Conservation (phyloP, 2,797 vertebrate species). For the Vireo griseus region DNA sequence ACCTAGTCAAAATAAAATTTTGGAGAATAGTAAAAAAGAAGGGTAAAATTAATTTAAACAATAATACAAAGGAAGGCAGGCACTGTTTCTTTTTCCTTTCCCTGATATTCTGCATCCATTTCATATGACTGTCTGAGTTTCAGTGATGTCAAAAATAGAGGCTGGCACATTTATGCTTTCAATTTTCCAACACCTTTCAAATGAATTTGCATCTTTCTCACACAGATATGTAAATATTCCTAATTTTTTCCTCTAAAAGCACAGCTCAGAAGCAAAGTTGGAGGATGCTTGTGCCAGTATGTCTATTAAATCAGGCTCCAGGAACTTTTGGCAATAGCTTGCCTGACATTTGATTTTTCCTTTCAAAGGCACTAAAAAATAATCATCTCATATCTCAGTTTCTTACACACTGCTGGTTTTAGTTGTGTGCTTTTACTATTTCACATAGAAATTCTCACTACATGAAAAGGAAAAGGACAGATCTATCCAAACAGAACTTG, state of each 20-base stretch:
- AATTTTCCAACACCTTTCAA: background rate
- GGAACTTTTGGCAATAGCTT: background rate
- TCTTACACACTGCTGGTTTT: background rate
- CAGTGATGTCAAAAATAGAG: background rate
- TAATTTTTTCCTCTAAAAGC: background rate
- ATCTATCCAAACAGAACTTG: background rate
- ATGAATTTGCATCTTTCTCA: background rate
- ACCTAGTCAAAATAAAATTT: conserved; percentile 71
- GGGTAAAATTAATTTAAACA: background rate
- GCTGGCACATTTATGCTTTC: background rate
- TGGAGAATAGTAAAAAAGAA: background rate
- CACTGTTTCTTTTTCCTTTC: background rate
- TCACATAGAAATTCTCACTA: background rate
- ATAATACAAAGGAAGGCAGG: background rate
- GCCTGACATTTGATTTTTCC: background rate
- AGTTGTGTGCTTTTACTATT: background rate
- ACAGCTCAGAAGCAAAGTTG: background rate
- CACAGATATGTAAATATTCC: background rate
- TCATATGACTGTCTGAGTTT: background rate
- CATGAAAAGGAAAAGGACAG: background rate
- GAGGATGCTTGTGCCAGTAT: background rate
- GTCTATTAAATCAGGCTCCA: background rate
- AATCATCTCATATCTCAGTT: background rate
- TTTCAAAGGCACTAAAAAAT: background rate
- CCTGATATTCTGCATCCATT: background rate